These are phyloP conservation scores for Marmota flaviventris DNA, from an alignment of 2,113 vertebrate genomes.

Conservation along the genomic window DNA sequence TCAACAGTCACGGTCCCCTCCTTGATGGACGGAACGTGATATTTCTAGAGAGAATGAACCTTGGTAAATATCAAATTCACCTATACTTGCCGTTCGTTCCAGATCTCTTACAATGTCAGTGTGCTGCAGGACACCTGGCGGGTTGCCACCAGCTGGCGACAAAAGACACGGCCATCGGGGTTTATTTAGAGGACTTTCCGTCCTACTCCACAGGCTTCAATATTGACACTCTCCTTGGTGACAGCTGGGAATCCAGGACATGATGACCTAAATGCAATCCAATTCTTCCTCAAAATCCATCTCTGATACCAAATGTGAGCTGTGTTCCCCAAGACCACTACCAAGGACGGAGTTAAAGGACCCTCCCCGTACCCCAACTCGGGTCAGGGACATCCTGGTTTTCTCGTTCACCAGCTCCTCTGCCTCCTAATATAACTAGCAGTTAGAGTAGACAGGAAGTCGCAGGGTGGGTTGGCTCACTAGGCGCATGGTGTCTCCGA, in stretches of 20 bases:
- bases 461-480: background rate
- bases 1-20: background rate
- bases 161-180: background rate
- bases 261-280: background rate
- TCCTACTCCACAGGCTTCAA: background rate
- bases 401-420: too few relatives aligned
- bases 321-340: background rate
- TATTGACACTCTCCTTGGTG: slow-evolving; percentile 56
- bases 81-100: background rate
- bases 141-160: background rate
- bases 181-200: slow-evolving; percentile 21
- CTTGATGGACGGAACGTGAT: background rate
- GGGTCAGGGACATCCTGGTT: background rate
- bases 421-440: background rate
- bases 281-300: background rate
- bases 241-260: slow-evolving; percentile 26
- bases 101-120: background rate
- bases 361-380: background rate
- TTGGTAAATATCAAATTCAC: background rate
- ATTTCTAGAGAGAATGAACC: background rate
- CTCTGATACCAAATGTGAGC: background rate
- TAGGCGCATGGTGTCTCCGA: background rate
- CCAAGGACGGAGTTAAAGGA: background rate
- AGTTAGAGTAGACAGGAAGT: too few relatives aligned
- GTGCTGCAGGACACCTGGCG: background rate